Conservation (phyloP, 2,888 invertebrate genomes). For the Thyatira batis region DNA sequence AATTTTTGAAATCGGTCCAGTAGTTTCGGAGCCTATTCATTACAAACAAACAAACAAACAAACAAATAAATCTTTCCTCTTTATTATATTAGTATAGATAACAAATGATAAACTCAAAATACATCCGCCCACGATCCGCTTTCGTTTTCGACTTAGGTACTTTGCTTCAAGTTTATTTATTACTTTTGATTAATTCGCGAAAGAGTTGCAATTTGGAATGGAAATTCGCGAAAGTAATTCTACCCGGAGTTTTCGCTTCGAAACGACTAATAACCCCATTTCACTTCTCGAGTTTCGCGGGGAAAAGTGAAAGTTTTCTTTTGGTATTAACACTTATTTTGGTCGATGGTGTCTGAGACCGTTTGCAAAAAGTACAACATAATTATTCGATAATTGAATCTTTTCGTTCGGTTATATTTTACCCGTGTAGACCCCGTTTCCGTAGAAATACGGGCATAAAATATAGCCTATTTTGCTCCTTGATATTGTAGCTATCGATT, state of each 20-base stretch:
- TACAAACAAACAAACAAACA: too few relatives aligned
- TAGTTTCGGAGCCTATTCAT: too few relatives aligned
- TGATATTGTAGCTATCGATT: too few relatives aligned
- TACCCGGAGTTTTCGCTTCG: not conserved
- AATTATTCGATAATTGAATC: too few relatives aligned
- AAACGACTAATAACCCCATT: not conserved
- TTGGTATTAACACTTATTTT: not conserved
- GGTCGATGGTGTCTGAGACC: not conserved
- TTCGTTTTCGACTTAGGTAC: not conserved
- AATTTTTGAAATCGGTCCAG: too few relatives aligned
- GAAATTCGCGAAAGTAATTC: slow-evolving; percentile 1
- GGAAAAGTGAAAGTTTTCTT: not conserved
- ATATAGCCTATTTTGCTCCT: too few relatives aligned
- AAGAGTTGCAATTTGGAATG: slow-evolving; percentile 3
- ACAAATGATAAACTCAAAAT: not conserved
- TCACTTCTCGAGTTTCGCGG: not conserved
- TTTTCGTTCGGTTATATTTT: too few relatives aligned
- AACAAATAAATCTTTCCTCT: too few relatives aligned
- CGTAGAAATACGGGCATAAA: too few relatives aligned
- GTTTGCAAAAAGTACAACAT: not conserved
- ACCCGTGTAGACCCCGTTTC: too few relatives aligned
- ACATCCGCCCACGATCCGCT: not conserved
- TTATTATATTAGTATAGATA: too few relatives aligned
- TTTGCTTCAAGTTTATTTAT: not conserved
- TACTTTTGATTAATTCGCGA: not conserved